Evolutionary conservation across 1,140 invertebrate species (phyloP), one percentile per base, ranked within the genome.

Genomic region (Aporrectodea caliginosa): DNA sequence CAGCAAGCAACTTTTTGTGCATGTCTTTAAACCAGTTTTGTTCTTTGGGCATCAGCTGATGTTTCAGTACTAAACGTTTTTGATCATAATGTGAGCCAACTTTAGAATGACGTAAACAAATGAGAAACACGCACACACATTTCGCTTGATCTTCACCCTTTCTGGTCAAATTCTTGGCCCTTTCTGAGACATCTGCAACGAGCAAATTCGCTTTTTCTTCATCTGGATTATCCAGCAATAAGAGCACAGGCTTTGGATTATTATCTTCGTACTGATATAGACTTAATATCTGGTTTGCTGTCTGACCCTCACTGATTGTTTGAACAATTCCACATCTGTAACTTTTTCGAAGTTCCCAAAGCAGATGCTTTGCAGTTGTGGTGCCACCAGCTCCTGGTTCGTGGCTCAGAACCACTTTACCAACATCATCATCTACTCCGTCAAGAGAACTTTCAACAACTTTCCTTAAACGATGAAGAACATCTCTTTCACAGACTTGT

Each of bases 331-430:
- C 83, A 75, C 85, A 84, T 72, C 83, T 77, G 35, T 83, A 84
- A 30, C 75, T 58, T 69, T 81, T 75, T 34, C 79, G 79, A 29
- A 84, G 75, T 31, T 84, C 82, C 85, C 85, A 85, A 16, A 85
- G 73, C 1, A 84, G 72, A 30, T 85, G 82, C 68, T 80, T 83
- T 31, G 83, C 83, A 35, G 83, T 81, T 1, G 85, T 85, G 0
- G 84, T 85, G 22, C 83, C 85, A 12, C 85, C 85, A 0, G 85
- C 81, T 0, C 84, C 84, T 16, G 85, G 84, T 73, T 85, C 82
- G 73, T 85, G 85, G 31, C 80, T 81, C 2, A 85, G 68, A 27
- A 73, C 73, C 1, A 85, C 81, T 22, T 71, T n/a, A 1, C 78
- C 81, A 32, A 83, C 82, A n/a, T 80, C 79, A 35, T 75, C 75